Percentiles rank a stretch among this genome's conserved stretches.
Evolutionary conservation across 2,888 invertebrate genomes (phyloP).

Genomic region (Zele albiditarsus): DNA sequence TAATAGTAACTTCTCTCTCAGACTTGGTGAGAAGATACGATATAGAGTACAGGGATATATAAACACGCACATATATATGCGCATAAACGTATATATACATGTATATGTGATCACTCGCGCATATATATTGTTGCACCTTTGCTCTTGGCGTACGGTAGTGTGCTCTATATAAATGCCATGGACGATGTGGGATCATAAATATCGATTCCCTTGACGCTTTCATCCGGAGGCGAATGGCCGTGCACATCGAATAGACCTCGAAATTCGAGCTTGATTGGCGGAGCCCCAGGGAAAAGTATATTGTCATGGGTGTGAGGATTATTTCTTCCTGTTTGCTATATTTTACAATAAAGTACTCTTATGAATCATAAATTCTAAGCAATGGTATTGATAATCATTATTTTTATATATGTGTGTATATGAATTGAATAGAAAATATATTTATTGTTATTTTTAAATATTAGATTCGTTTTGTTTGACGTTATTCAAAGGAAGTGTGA

Average conservation of each 20-base stretch:
- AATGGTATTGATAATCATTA: background rate
- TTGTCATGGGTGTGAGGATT: background rate
- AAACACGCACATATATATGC: background rate
- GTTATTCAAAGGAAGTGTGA: too few species aligned
- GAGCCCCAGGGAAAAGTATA: background rate
- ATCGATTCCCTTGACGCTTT: slow-evolving; percentile 17
- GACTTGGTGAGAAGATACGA: slow-evolving; percentile 13
- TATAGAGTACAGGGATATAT: background rate
- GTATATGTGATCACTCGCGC: background rate
- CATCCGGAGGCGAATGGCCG: background rate
- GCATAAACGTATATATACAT: background rate
- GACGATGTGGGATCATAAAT: slow-evolving; percentile 13
- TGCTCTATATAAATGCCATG: slow-evolving; percentile 22
- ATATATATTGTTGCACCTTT: background rate
- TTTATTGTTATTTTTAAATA: background rate
- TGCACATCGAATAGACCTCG: background rate
- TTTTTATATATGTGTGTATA: background rate
- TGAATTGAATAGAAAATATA: background rate
- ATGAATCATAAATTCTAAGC: background rate
- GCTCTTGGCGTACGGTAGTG: background rate
- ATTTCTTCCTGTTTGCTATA: background rate
- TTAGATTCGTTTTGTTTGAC: too few species aligned
- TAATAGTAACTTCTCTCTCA: slow-evolving; percentile 21
- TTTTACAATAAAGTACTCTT: background rate
- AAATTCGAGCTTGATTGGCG: slow-evolving; percentile 25